Evolutionary conservation across 2,888 invertebrate genomes (phyloP), one percentile per base, ranked within the genome.

Genomic region (Tetrapedia diversipes): DNA sequence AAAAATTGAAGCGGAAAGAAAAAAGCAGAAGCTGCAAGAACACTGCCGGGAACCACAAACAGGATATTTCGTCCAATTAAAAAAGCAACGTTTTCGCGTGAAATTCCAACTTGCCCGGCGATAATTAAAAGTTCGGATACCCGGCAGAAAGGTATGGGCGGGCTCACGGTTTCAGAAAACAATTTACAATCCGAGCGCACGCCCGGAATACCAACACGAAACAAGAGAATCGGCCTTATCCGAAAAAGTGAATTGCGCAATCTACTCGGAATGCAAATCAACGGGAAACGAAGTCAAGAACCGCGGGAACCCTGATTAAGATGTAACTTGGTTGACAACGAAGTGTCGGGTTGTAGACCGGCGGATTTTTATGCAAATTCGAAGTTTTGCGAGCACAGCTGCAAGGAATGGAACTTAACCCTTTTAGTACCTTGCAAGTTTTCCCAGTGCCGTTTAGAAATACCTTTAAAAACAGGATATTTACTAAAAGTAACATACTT

Each of bases 81-180:
- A 64, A n/a, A 63, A 45, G 16, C 39, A 47, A 41, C 64, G n/a
- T 56, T 64, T n/a, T 24, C 47, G 22, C 45, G 10, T n/a, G 34
- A 37, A 27, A 51, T 47, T 43, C 34, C 51, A 43, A 71, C 59
- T 64, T 24, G 11, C 22, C 24, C 19, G 19, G 11, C 16, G 41
- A 37, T 51, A 64, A 74, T 74, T 74, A 71, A 74, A 64, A 64
- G 63, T 57, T 53, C 16, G 24, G 19, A 39, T 11, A 14, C 6
- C n/a, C n/a, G n/a, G 24, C 7, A 2, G 27, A 22, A 4, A 10
- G 22, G 10, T 2, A 32, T 3, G 14, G n/a, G 60, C 1, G 16
- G 19, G 65, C 11, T 19, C 6, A 56, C 29, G 51, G 43, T 74
- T 39, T 19, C 37, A 32, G 34, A n/a, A 57, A 64, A 71, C 63